Conservation (phyloP, 2,888 invertebrate species). For the Rhaphigaster nebulosa region DNA sequence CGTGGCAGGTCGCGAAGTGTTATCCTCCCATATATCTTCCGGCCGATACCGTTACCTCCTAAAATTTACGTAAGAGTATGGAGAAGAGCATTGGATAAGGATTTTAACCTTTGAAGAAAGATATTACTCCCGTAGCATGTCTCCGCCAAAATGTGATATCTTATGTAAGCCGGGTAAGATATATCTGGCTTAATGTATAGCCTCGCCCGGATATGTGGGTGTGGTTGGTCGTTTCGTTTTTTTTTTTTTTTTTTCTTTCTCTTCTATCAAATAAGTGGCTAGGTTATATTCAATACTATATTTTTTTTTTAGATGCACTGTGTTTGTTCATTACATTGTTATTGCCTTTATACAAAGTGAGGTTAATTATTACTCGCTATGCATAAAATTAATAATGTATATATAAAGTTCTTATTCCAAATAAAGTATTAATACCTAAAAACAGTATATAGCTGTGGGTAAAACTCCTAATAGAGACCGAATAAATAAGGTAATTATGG, state of each 20-base stretch:
- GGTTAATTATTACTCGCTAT: too few species aligned
- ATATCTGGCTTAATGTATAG: background rate
- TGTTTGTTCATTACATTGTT: background rate
- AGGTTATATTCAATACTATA: background rate
- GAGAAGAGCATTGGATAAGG: background rate
- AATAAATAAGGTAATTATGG: too few species aligned
- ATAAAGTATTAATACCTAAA: too few species aligned
- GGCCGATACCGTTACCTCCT: background rate
- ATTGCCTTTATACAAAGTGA: background rate
- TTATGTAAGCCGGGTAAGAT: slow-evolving; percentile 13
- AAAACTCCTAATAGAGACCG: too few species aligned
- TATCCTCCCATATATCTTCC: background rate
- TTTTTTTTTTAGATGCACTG: background rate
- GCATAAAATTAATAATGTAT: background rate
- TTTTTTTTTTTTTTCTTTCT: background rate
- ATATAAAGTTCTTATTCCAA: background rate
- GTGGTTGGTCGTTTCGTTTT: background rate
- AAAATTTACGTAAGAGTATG: background rate
- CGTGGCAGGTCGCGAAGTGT: background rate
- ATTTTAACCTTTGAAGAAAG: slow-evolving; percentile 17
- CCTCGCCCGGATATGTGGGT: slow-evolving; percentile 21
- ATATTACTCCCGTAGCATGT: background rate
- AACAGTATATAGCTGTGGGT: too few species aligned
- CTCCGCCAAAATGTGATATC: background rate
- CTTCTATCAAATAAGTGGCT: slow-evolving; percentile 28